Base-by-base conservation (phyloP, 1,140 invertebrate genomes). In the Brachystomella parvula region DNA sequence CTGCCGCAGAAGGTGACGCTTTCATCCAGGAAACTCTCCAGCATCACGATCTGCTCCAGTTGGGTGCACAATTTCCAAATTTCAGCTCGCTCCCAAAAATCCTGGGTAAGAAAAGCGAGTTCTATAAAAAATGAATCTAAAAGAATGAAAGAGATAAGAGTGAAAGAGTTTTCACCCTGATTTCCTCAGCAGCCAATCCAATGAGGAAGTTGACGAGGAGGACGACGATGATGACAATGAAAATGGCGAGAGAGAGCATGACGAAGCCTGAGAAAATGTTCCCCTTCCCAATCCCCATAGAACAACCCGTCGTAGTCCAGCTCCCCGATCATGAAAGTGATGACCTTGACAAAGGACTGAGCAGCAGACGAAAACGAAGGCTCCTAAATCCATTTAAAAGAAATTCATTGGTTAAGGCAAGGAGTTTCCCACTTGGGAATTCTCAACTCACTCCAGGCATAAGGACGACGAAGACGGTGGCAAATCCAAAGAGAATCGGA, bases 401-500 rank as follows among this genome's bases (percentile, higher is more conserved):
- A 60, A 24, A 53, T n/a, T 9, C 49, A 53, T 53, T 53, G 15
- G 12, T 59, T 32, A 12, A 12, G 26, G 15, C 26, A 31, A 31
- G 24, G 9, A 17, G 24, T 56, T 56, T 12, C 30, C 9, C 3
- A 31, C 15, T 3, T 59, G 3, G 30, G 6, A 44, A 19, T 31
- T n/a, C 19, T 12, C 6, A 26, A 26, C 60, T 24, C 28, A 62
- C 60, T 9, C 24, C 28, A 2, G 26, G 60, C 30, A 62, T 39
- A 3, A 62, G 35, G 3, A 62, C 26, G 6, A 62, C 24, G 28
- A 62, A 62, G 19, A 62, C 60, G 2, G 60, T 32, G 12, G 60
- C 60, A 47, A 62, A 62, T 24, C 60, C 60, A 62, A 62, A 62
- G 3, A 62, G 33, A 44, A 62, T 62, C 24, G 60, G 60, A 24